Conservation (phyloP, 1,140 invertebrate species). For the Zeugodacus cucurbitae region DNA sequence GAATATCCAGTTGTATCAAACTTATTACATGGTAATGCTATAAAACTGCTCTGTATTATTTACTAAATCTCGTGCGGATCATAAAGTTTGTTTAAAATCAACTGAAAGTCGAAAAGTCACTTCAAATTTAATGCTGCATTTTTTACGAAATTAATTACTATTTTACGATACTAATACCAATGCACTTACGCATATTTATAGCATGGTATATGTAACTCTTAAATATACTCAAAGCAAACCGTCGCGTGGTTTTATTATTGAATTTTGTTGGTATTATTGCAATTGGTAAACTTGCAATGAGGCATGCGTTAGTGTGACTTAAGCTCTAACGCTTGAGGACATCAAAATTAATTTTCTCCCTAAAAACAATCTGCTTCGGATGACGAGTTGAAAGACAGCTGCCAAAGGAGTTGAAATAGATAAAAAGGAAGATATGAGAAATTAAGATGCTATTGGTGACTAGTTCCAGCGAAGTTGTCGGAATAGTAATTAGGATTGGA, state of each 20-base stretch:
- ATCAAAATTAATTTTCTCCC: slow-evolving; percentile 11
- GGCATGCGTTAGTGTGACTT: background rate
- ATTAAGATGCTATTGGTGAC: background rate
- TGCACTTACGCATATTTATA: background rate
- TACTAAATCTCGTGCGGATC: too few relatives aligned
- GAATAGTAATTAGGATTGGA: slow-evolving; percentile 18
- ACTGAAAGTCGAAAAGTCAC: background rate
- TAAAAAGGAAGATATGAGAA: background rate
- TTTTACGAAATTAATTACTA: background rate
- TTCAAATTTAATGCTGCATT: background rate
- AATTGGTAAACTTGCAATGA: background rate
- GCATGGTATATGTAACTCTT: background rate
- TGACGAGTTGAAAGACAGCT: background rate
- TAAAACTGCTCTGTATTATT: too few relatives aligned
- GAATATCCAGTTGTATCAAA: too few relatives aligned
- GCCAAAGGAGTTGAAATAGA: background rate
- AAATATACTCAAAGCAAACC: background rate
- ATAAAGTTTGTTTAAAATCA: background rate
- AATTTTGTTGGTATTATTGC: background rate
- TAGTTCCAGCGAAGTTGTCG: background rate
- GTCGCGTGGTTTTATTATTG: background rate
- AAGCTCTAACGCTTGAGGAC: background rate
- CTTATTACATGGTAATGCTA: too few relatives aligned
- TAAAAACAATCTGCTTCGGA: background rate
- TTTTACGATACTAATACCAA: background rate